Evolutionary conservation across 2,113 vertebrate genomes (phyloP), one percentile per base, ranked within the genome.

Genomic region (Anolis carolinensis): DNA sequence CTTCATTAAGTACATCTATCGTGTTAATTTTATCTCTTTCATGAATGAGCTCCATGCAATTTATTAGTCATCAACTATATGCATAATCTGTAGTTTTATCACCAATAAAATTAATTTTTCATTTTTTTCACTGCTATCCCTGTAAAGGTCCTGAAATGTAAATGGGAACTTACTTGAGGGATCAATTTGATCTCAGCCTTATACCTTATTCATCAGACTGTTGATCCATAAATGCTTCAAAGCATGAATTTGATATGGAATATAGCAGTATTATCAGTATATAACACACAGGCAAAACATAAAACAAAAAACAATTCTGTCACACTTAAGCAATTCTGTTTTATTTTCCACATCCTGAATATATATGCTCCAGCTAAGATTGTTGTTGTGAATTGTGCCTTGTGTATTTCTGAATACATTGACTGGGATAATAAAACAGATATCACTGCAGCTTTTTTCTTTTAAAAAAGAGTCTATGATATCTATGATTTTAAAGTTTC

Each of bases 301-400:
- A 71, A 32, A 39, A 62, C 23, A 44, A 65, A 71, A 77, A 71
- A 39, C 32, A 7, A 70, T 14, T 72, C 7, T 39, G 55, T 62
- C 23, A 23, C 32, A 52, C 25, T 83, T 59, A 72, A 10, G 16
- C 18, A 13, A 39, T 44, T 32, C 81, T 62, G 2, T 21, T 76
- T 87, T 76, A 78, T 87, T 81, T 55, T 67, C 14, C 10, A 52
- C 18, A 63, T 72, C 5, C 32, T 85, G 71, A 83, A 90, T 20
- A 34, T 3, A 65, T 30, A 71, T 2, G 7, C 50, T 4, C 27
- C 63, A 79, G 34, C 83, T 21, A 21, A 3, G 63, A 5, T 44
- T 30, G 18, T 7, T 21, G 16, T 65, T 67, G 11, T 88, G 76
- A 25, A 59, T 90, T 34, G 50, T 82, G 21, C 27, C 79, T 62